Conservation (phyloP, 2,113 vertebrate genomes). For the Eleginops maclovinus region DNA sequence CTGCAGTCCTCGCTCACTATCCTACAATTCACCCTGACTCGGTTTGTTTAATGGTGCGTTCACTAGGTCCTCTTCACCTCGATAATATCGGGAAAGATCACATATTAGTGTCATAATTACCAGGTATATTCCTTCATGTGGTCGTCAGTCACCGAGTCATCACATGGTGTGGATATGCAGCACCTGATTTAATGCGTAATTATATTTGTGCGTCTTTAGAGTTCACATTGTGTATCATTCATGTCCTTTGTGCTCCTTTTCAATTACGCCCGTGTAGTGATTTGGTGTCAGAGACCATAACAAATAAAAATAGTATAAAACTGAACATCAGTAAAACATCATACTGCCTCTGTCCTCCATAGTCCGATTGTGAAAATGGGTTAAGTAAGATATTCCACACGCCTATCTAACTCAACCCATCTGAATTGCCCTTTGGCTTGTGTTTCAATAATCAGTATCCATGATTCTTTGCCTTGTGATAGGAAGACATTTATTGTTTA, state of each 20-base stretch:
- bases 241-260: neutral
- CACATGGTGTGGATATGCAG: neutral
- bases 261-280: neutral
- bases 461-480: neutral
- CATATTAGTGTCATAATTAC: conserved; percentile 10
- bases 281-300: neutral
- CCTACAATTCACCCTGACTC: conserved; percentile 21
- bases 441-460: neutral
- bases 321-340: too few species aligned
- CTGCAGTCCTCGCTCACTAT: conserved; percentile 14
- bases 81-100: conserved; percentile 33
- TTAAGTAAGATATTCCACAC: too few species aligned
- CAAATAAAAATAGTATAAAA: neutral
- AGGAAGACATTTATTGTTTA: neutral
- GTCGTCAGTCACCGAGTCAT: neutral
- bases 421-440: neutral
- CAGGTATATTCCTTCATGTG: conserved; percentile 14
- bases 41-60: conserved; percentile 25
- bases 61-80: conserved; percentile 11
- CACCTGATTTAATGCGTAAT: too few species aligned
- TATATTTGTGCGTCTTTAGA: too few species aligned
- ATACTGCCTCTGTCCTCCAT: neutral
- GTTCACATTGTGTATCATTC: neutral
- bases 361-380: neutral
- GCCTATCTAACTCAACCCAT: neutral